Percentiles rank a stretch among this genome's conserved stretches.
phyloP scores from a whole-genome alignment of 2,797 vertebrate species.

The Galagoides demidoff region DNA sequence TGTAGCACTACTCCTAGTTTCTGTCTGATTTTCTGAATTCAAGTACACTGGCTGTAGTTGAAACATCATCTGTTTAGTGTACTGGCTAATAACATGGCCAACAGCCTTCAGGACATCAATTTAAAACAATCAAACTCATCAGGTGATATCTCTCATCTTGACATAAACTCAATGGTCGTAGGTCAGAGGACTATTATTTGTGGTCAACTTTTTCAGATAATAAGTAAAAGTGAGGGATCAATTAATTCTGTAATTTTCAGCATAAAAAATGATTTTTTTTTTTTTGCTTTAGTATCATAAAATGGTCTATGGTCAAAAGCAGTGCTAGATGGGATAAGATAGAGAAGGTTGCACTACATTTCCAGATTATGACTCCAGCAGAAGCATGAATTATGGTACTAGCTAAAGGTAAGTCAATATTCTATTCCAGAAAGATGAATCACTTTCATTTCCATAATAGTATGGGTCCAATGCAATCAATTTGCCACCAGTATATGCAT shows the following conservation, averaged over 20 bases:
- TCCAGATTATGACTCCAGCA: background rate
- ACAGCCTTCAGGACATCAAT: background rate
- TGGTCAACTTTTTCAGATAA: background rate
- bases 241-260: background rate
- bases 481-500: background rate
- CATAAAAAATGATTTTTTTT: background rate
- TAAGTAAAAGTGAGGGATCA: background rate
- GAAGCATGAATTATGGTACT: background rate
- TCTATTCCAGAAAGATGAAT: background rate
- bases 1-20: background rate
- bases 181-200: background rate
- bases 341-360: background rate
- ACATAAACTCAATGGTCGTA: background rate
- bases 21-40: background rate
- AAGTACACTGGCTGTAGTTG: background rate
- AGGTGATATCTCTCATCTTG: background rate
- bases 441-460: background rate
- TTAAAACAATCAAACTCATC: background rate
- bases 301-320: background rate
- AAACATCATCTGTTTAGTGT: background rate
- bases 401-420: background rate
- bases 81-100: background rate
- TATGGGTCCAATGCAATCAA: background rate
- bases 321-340: background rate
- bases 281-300: background rate